These are phyloP conservation scores for Gouania willdenowi DNA, from an alignment of 2,797 vertebrate species.

Conservation along the genomic window DNA sequence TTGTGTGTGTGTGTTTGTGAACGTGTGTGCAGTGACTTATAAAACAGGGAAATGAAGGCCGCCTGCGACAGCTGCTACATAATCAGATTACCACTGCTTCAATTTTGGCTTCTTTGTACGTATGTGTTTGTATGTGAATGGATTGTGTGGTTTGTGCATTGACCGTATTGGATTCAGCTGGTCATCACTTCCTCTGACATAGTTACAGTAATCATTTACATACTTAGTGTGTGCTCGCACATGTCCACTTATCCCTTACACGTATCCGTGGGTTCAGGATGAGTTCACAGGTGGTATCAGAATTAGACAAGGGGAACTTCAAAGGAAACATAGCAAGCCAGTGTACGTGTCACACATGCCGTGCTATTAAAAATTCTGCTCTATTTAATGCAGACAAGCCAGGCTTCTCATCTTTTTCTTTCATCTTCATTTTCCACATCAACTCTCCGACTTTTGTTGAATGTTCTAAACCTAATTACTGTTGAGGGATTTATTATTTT, in stretches of 20 bases:
- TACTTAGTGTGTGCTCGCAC: too few relatives aligned
- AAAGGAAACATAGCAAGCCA: conserved; percentile 50
- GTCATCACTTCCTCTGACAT: too few relatives aligned
- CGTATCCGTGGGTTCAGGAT: conserved; percentile 28
- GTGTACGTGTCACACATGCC: conserved; percentile 63
- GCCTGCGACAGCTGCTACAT: conserved; percentile 70
- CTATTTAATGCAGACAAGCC: conserved; percentile 47
- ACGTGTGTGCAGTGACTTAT: conserved; percentile 44
- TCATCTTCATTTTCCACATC: conserved; percentile 51
- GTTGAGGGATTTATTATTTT: conserved; percentile 80
- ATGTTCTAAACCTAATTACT: conserved; percentile 78
- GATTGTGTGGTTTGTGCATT: too few relatives aligned
- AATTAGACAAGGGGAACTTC: conserved; percentile 40
- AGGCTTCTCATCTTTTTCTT: conserved; percentile 48
- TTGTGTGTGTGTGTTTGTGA: conserved; percentile 11
- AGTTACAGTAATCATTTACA: too few relatives aligned
- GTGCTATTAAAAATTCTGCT: conserved; percentile 60
- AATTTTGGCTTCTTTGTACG: conserved; percentile 41
- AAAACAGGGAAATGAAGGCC: conserved; percentile 53
- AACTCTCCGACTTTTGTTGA: conserved; percentile 27
- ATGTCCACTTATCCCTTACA: background rate
- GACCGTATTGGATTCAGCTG: too few relatives aligned
- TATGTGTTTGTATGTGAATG: background rate
- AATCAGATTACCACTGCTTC: conserved; percentile 73
- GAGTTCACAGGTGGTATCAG: conserved; percentile 45